Evolutionary conservation across 2,113 vertebrate species (phyloP), one percentile per base, ranked within the genome.

Genomic region (Mixornis gularis): DNA sequence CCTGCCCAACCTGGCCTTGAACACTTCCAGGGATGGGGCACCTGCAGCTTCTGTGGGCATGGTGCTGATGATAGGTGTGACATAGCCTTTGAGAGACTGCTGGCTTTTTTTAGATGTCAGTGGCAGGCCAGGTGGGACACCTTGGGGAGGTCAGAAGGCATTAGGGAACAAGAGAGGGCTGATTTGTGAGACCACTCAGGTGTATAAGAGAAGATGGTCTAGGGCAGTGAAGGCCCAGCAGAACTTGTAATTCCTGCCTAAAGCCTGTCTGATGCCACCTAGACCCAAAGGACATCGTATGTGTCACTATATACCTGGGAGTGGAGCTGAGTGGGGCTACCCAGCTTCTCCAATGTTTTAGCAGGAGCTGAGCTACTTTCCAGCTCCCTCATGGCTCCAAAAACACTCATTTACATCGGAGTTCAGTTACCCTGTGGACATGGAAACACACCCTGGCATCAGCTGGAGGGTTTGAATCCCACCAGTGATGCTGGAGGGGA

Each of bases 401-500:
- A 53, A 60, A 0, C 29, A 25, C 9, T 21, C 26, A 32, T 5
- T 76, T 20, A 11, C 6, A 6, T 6, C 1, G 19, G 14, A 77
- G 4, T 7, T 32, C 19, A 10, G 21, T 26, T 73, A 53, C 32
- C 21, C 16, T 41, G 43, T 8, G 34, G 34, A 38, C 29, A 34
- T n/a, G 17, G 38, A 41, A 46, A 41, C 32, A 27, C 1, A 17
- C 43, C 12, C 55, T 80, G 30, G 9, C 18, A 25, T 78, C 46
- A 85, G 5, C 9, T 55, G 40, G 29, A 88, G 24, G 15, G 17
- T 36, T 85, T 7, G 13, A 29, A 84, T 26, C 8, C 34, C 46
- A 41, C 3, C 22, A 62, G 27, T 40, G 44, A 20, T 0, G 1
- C 24, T 4, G 2, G 25, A 46, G 17, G 29, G 17, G 21, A 64